Evolutionary conservation across 2,797 vertebrate species (phyloP).

Genomic region (Pyrocephalus nanus): DNA sequence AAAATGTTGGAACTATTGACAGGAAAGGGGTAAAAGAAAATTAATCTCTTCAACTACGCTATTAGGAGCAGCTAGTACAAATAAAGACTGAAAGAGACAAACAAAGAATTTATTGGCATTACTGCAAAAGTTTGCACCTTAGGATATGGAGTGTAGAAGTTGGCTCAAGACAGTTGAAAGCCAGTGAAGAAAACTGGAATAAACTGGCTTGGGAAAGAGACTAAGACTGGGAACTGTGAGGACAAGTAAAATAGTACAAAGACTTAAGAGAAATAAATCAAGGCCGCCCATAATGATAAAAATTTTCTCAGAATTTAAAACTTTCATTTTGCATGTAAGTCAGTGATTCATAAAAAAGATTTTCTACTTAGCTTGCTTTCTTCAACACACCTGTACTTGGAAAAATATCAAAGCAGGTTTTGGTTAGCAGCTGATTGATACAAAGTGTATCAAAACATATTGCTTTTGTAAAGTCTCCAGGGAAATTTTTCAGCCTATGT

Average conservation of each 20-base stretch:
- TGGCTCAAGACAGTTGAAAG: not conserved
- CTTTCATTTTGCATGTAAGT: not conserved
- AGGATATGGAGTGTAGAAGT: fast-evolving
- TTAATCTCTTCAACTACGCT: not conserved
- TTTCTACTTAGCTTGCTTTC: not conserved
- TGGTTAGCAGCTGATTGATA: not conserved
- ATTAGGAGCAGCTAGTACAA: not conserved
- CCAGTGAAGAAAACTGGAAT: not conserved
- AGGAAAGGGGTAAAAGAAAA: not conserved
- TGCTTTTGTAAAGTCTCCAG: not conserved
- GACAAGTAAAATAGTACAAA: not conserved
- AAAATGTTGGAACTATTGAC: not conserved
- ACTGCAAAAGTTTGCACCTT: not conserved
- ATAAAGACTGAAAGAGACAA: not conserved
- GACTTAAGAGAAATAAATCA: not conserved
- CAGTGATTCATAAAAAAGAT: not conserved
- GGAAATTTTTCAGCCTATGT: not conserved
- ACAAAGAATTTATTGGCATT: not conserved
- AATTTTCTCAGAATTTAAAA: not conserved
- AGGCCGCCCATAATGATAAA: not conserved
- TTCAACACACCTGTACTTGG: not conserved
- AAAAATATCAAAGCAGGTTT: not conserved
- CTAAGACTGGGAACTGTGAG: not conserved
- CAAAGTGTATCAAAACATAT: not conserved
- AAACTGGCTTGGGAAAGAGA: not conserved